Evolutionary conservation across 2,888 invertebrate species (phyloP).

Genomic region (Ctenicera cuprea): DNA sequence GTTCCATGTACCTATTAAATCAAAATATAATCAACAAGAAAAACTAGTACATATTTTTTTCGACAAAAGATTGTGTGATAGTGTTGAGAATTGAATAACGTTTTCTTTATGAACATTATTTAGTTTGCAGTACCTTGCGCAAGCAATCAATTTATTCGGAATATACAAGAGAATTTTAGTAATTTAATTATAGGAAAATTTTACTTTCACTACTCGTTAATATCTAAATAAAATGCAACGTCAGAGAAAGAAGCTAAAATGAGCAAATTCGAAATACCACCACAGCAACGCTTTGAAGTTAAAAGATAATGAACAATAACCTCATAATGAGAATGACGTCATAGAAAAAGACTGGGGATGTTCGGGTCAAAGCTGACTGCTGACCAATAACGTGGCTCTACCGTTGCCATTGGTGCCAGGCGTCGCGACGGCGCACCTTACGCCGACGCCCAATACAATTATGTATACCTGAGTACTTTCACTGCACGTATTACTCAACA

Average conservation of each 20-base stretch:
- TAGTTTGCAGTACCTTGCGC: no score
- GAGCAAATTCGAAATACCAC: slow-evolving; percentile 16
- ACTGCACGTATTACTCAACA: slow-evolving; percentile 14
- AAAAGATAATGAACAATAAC: slow-evolving; percentile 45
- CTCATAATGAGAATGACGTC: slow-evolving; percentile 67
- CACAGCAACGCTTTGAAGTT: slow-evolving; percentile 7
- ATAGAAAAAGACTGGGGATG: slow-evolving; percentile 61
- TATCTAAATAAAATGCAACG: no score
- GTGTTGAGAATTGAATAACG: no score
- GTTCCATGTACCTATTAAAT: no score
- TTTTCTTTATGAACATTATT: no score
- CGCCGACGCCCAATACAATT: slow-evolving; percentile 64
- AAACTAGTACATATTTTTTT: no score
- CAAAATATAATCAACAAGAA: no score
- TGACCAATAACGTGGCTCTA: slow-evolving; percentile 57
- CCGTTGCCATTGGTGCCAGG: slow-evolving; percentile 67
- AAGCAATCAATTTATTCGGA: no score
- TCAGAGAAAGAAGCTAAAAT: not conserved
- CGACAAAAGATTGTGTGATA: no score
- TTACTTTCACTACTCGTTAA: no score
- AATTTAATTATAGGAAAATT: no score
- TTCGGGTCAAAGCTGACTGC: slow-evolving; percentile 66
- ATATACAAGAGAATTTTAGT: no score
- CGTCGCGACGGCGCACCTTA: slow-evolving; percentile 70
- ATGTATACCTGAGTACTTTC: slow-evolving; percentile 57